phyloP scores from a whole-genome alignment of 2,888 invertebrate genomes.

The Lottia gigantea region DNA sequence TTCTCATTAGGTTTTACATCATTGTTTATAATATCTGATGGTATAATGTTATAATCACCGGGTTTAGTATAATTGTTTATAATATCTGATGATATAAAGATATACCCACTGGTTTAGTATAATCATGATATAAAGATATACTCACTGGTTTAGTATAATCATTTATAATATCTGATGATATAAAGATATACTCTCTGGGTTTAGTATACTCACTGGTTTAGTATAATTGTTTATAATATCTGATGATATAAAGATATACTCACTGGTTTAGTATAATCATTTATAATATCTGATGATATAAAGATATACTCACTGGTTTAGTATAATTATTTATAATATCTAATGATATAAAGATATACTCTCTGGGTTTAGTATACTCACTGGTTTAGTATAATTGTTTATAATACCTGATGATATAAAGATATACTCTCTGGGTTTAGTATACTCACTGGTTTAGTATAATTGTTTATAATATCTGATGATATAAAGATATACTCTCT shows the following conservation, averaged over 20 bases:
- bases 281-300: too few relatives aligned
- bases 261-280: slow-evolving; percentile 14
- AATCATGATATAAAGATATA: too few relatives aligned
- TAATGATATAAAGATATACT: background rate
- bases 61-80: background rate
- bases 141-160: background rate
- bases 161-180: slow-evolving; percentile 11
- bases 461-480: too few relatives aligned
- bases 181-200: too few relatives aligned
- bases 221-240: background rate
- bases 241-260: slow-evolving; percentile 30
- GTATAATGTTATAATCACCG: background rate
- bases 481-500: too few relatives aligned
- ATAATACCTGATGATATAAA: slow-evolving; percentile 21
- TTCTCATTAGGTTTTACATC: too few relatives aligned
- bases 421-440: slow-evolving; percentile 35
- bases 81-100: slow-evolving; percentile 18
- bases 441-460: slow-evolving; percentile 18
- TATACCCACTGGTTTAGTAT: too few relatives aligned
- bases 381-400: background rate
- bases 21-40: too few relatives aligned
- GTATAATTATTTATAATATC: too few relatives aligned
- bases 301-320: too few relatives aligned
- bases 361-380: too few relatives aligned
- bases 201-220: slow-evolving; percentile 26